Conservation (phyloP, 2,797 vertebrate species). For the Kryptopterus vitreolus region DNA sequence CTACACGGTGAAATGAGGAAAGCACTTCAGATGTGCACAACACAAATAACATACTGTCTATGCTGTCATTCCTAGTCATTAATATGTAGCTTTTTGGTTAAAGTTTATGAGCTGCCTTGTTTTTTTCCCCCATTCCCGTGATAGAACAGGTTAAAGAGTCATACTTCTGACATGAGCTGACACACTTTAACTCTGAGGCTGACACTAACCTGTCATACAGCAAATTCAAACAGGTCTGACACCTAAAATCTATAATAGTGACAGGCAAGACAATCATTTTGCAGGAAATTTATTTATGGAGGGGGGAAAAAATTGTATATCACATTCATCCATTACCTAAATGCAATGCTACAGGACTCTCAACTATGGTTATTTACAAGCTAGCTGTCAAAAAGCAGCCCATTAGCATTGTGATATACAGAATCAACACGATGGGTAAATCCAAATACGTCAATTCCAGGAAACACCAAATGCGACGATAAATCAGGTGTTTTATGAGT, state of each 20-base stretch:
- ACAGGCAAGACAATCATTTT: not conserved
- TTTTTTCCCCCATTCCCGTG: not conserved
- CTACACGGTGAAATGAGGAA: not conserved
- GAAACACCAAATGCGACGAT: not conserved
- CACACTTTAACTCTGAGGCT: not conserved
- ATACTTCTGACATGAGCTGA: not conserved
- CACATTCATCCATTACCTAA: too few species aligned
- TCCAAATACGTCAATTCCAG: not conserved
- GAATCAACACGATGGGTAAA: not conserved
- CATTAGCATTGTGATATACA: not conserved
- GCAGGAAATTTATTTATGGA: not conserved
- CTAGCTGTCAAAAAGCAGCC: not conserved
- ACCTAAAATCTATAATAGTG: not conserved
- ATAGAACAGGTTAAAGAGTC: not conserved
- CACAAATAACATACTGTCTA: conserved; percentile 7
- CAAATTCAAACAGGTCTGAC: not conserved
- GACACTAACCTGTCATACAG: not conserved
- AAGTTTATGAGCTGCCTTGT: not conserved
- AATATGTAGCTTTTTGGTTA: not conserved
- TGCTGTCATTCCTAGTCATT: not conserved
- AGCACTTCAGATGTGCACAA: not conserved
- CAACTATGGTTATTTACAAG: not conserved
- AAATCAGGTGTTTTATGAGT: not conserved
- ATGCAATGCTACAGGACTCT: not conserved
- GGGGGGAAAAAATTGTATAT: not conserved